Percentiles rank a stretch among this genome's conserved stretches.
phyloP scores from a whole-genome alignment of 2,113 vertebrate species.

The Verasper variegatus region DNA sequence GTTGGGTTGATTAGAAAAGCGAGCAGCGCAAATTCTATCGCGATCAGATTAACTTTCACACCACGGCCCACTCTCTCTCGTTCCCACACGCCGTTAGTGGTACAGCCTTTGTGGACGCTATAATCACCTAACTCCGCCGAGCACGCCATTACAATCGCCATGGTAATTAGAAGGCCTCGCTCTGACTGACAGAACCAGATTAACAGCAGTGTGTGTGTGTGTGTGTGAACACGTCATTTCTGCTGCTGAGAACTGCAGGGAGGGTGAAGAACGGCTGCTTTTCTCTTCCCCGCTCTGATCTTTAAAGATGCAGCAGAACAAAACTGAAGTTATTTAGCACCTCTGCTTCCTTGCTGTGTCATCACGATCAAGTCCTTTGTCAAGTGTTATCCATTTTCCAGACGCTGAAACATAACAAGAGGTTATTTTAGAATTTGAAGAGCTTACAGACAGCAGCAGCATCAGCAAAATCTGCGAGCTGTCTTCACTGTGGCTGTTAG shows the following conservation, averaged over 20 bases:
- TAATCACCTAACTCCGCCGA: constrained; percentile 39
- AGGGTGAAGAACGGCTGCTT: not conserved
- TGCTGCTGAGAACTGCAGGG: not conserved
- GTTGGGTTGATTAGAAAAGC: not conserved
- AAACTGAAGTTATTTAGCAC: not conserved
- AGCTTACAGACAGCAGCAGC: constrained; percentile 11
- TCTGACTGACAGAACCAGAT: not conserved
- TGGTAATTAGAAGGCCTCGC: not conserved
- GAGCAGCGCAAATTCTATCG: not conserved
- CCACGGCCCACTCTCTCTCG: constrained; percentile 6
- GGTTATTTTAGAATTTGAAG: constrained; percentile 13
- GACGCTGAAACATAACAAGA: not conserved
- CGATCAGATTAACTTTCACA: constrained; percentile 29
- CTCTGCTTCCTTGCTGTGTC: constrained; percentile 5
- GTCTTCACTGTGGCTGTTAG: not conserved
- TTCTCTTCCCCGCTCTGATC: not conserved
- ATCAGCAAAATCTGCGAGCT: not conserved
- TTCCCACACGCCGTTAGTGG: constrained; percentile 8
- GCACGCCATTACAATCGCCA: not conserved
- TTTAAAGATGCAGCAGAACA: not conserved
- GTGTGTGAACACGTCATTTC: not conserved
- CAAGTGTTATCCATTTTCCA: not conserved
- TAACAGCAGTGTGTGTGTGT: not conserved
- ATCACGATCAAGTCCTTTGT: constrained; percentile 3
- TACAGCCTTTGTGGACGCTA: constrained; percentile 13